A percentile compares a stretch with the other conserved stretches of the same genome.
These are phyloP conservation scores for Tubulanus polymorphus DNA, from an alignment of 2,888 invertebrate species.

Conservation along the genomic window DNA sequence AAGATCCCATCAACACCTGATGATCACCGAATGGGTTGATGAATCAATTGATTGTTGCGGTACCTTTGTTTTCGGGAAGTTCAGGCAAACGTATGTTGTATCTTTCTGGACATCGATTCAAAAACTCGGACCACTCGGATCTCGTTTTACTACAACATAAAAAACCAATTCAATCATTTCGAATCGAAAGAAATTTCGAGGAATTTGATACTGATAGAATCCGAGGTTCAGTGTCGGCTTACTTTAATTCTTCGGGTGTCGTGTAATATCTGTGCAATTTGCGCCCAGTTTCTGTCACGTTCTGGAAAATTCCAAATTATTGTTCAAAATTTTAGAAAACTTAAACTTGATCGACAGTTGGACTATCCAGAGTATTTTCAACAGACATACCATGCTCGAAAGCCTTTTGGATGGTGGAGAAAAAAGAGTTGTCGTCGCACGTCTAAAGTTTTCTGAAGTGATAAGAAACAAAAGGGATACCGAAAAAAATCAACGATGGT, in stretches of 20 bases:
- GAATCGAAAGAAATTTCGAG: not conserved
- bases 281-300: slow-evolving; percentile 38
- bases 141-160: slow-evolving; percentile 30
- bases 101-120: slow-evolving; percentile 41
- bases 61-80: slow-evolving; percentile 37
- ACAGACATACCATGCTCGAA: slow-evolving; percentile 31
- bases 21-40: not conserved
- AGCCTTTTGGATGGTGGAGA: slow-evolving; percentile 31
- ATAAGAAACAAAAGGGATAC: not conserved
- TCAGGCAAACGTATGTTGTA: slow-evolving; percentile 42
- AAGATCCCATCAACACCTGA: not conserved
- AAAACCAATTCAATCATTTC: not conserved
- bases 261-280: slow-evolving; percentile 40
- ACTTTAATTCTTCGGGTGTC: slow-evolving; percentile 46
- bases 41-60: too few relatives aligned
- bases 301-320: slow-evolving; percentile 24
- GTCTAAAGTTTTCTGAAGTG: slow-evolving; percentile 35
- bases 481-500: too few relatives aligned
- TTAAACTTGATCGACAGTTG: not conserved
- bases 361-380: too few relatives aligned
- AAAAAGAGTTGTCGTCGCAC: slow-evolving; percentile 35
- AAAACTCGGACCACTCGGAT: slow-evolving; percentile 42
- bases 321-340: too few relatives aligned
- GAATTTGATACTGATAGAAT: not conserved
- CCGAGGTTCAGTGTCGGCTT: too few relatives aligned